Conservation (phyloP, 2,888 invertebrate species). For the Rotaria magnacalcarata region DNA sequence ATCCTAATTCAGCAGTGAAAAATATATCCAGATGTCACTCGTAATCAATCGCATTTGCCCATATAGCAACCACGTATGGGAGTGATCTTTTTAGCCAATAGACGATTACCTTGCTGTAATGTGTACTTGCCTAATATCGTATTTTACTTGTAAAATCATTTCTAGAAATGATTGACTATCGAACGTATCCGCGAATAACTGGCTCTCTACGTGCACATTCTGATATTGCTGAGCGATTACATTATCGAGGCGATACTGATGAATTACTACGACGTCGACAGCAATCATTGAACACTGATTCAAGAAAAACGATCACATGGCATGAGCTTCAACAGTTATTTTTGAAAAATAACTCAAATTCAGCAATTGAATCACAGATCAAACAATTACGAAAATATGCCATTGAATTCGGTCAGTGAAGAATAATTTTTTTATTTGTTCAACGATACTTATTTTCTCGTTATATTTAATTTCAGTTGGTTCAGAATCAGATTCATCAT, state of each 20-base stretch:
- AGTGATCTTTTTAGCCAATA: neutral
- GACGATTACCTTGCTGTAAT: neutral
- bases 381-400: slow-evolving; percentile 25
- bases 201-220: neutral
- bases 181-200: neutral
- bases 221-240: neutral
- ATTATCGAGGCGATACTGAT: slow-evolving; percentile 24
- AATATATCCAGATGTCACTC: neutral
- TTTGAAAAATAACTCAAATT: neutral
- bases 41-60: neutral
- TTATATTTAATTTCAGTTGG: neutral
- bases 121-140: neutral
- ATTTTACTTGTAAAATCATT: neutral
- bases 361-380: neutral
- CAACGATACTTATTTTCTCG: neutral
- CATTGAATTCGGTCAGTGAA: neutral
- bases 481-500: neutral
- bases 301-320: neutral
- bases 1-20: neutral
- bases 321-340: neutral
- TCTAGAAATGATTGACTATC: neutral
- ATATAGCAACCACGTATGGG: neutral
- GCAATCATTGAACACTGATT: neutral
- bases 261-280: slow-evolving; percentile 16
- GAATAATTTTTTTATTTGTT: neutral